Conservation (phyloP, 53 echinoderm and acorn worm species). For the Holothuria leucospilota region DNA sequence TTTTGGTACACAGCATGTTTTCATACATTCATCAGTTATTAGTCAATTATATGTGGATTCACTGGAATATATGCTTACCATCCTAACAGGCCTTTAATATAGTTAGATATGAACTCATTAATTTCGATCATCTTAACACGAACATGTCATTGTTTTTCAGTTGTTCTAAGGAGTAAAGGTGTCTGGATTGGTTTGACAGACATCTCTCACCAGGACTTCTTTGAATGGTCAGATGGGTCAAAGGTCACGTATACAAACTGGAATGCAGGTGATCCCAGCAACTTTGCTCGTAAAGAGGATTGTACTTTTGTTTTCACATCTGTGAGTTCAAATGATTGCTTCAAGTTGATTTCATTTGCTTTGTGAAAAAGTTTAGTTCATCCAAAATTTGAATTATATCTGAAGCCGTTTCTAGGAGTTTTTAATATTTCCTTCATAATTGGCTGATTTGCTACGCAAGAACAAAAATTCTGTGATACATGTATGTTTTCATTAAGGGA, state of each 20-base stretch:
- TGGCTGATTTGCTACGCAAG: too few relatives aligned
- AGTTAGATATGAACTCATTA: background rate
- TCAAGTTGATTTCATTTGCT: background rate
- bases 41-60: too few relatives aligned
- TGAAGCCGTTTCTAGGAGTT: too few relatives aligned
- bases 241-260: constrained; percentile 85
- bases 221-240: constrained; percentile 91
- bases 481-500: too few relatives aligned
- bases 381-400: too few relatives aligned
- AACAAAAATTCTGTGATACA: too few relatives aligned
- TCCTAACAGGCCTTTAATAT: too few relatives aligned
- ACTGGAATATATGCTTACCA: too few relatives aligned
- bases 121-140: background rate
- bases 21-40: too few relatives aligned
- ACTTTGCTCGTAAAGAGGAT: constrained; percentile 74
- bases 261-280: constrained; percentile 87
- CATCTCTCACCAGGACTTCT: constrained; percentile 64
- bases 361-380: too few relatives aligned
- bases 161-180: constrained; percentile 59
- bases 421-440: too few relatives aligned
- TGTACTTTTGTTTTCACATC: constrained; percentile 68
- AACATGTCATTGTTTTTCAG: background rate
- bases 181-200: constrained; percentile 74
- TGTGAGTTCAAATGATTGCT: constrained; percentile 24
- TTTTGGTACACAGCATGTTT: too few relatives aligned